These are phyloP conservation scores for Himalopsyche kuldschensis DNA, from an alignment of 2,888 invertebrate genomes.

Conservation along the genomic window DNA sequence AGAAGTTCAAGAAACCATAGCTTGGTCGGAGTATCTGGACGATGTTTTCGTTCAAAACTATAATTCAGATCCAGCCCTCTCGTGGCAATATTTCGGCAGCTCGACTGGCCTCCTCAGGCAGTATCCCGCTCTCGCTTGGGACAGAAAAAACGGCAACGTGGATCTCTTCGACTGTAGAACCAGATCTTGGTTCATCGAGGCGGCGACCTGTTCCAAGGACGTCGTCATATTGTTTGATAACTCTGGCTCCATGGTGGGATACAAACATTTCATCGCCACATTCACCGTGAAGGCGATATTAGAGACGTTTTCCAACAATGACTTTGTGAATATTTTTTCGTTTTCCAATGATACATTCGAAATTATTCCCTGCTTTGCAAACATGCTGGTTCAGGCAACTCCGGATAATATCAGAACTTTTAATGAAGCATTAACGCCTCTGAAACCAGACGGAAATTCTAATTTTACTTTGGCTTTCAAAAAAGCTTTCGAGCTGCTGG, in stretches of 20 bases:
- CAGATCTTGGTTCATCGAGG: conserved; percentile 95
- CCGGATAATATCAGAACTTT: conserved; percentile 80
- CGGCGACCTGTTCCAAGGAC: conserved; percentile 97
- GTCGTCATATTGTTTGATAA: conserved; percentile 93
- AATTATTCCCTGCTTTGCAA: conserved; percentile 83
- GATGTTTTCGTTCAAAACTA: conserved; percentile 83
- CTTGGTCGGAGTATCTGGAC: conserved; percentile 88
- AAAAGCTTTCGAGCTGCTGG: conserved; percentile 80
- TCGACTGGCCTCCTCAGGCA: conserved; percentile 89
- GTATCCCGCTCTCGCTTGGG: conserved; percentile 82
- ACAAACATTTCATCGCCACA: conserved; percentile 73
- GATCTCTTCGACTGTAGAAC: conserved; percentile 93
- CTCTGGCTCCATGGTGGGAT: conserved; percentile 96
- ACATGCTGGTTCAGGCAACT: conserved; percentile 84
- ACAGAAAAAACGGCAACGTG: conserved; percentile 50
- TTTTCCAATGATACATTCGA: conserved; percentile 74
- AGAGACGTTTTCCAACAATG: conserved; percentile 96
- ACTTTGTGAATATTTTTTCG: conserved; percentile 91
- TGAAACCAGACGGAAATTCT: conserved; percentile 77
- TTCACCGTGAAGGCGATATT: conserved; percentile 86
- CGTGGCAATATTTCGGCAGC: conserved; percentile 98
- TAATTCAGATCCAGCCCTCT: conserved; percentile 82
- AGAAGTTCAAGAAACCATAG: conserved; percentile 72
- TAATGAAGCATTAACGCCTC: conserved; percentile 66
- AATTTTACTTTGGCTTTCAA: conserved; percentile 81